Percentiles rank a stretch among this genome's conserved stretches.
Evolutionary conservation across 2,797 vertebrate genomes (phyloP).

Genomic region (Harpagifer antarcticus): DNA sequence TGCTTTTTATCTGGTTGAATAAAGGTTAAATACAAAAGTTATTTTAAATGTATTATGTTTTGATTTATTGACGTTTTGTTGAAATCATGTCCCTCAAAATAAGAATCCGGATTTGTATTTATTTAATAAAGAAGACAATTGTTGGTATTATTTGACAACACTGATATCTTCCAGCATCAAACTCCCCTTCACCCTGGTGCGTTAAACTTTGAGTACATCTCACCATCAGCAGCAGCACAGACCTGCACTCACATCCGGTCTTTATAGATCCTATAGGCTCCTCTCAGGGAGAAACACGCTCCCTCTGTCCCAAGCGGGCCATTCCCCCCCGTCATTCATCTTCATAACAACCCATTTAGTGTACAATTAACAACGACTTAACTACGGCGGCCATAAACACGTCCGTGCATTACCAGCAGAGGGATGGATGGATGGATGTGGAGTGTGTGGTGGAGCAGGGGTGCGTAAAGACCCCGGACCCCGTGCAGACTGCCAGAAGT

Average conservation of each 20-base stretch:
- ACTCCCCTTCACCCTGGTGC: not conserved
- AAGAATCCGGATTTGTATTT: not conserved
- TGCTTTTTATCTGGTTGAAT: no score
- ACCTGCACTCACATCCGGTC: slow-evolving; percentile 7
- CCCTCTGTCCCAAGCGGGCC: slow-evolving; percentile 74
- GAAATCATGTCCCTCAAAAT: not conserved
- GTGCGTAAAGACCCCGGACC: slow-evolving; percentile 7
- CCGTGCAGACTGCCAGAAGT: not conserved
- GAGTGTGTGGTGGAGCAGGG: slow-evolving; percentile 51
- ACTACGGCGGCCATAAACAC: slow-evolving; percentile 82
- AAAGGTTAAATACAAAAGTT: no score
- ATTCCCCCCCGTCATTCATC: slow-evolving; percentile 80
- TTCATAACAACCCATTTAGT: slow-evolving; percentile 85
- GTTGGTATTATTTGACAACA: not conserved
- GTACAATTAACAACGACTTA: slow-evolving; percentile 88
- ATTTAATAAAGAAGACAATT: no score
- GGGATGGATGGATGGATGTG: slow-evolving; percentile 30
- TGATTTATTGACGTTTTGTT: not conserved
- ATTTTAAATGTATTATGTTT: no score
- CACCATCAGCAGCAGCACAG: slow-evolving; percentile 8
- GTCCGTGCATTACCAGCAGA: slow-evolving; percentile 79
- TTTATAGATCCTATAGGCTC: slow-evolving; percentile 31
- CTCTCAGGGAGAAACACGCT: slow-evolving; percentile 47
- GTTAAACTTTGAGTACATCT: slow-evolving; percentile 3
- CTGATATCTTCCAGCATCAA: not conserved